A percentile compares a stretch with the other conserved stretches of the same genome.
Conservation (phyloP, 2,888 invertebrate genomes). For the Phortica magna region DNA sequence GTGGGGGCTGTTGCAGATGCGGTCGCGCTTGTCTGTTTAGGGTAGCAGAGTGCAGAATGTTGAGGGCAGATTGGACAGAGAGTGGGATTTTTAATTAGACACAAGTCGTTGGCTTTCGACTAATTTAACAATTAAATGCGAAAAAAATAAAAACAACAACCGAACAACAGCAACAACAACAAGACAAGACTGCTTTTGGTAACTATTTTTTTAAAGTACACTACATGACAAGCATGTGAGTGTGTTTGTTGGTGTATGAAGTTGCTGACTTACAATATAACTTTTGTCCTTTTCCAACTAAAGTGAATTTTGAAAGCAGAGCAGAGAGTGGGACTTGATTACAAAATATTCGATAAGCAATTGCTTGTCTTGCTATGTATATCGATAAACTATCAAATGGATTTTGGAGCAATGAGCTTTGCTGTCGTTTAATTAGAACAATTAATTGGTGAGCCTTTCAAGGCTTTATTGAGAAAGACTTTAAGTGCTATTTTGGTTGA, state of each 20-base stretch:
- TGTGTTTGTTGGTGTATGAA: neutral
- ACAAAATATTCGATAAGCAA: too few species aligned
- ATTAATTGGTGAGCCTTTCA: too few species aligned
- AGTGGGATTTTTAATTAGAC: slow-evolving; percentile 30
- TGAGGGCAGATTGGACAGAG: neutral
- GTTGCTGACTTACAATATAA: neutral
- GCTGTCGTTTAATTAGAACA: too few species aligned
- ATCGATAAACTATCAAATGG: too few species aligned
- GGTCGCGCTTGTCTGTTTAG: neutral
- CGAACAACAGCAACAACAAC: slow-evolving; percentile 5
- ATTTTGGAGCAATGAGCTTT: too few species aligned
- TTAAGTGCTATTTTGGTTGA: too few species aligned
- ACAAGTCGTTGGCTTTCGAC: slow-evolving; percentile 20
- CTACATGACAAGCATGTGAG: neutral
- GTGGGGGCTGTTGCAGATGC: neutral
- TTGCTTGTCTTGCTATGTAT: too few species aligned
- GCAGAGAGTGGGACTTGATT: too few species aligned
- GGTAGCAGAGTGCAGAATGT: neutral
- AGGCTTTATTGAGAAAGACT: too few species aligned
- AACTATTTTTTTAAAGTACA: neutral
- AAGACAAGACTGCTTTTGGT: neutral
- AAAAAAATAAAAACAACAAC: slow-evolving; percentile 8
- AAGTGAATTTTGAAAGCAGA: too few species aligned
- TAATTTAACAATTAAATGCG: slow-evolving; percentile 34
- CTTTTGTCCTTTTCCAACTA: neutral